These are phyloP conservation scores for Ctena decussata DNA, from an alignment of 2,888 invertebrate species.

Conservation along the genomic window DNA sequence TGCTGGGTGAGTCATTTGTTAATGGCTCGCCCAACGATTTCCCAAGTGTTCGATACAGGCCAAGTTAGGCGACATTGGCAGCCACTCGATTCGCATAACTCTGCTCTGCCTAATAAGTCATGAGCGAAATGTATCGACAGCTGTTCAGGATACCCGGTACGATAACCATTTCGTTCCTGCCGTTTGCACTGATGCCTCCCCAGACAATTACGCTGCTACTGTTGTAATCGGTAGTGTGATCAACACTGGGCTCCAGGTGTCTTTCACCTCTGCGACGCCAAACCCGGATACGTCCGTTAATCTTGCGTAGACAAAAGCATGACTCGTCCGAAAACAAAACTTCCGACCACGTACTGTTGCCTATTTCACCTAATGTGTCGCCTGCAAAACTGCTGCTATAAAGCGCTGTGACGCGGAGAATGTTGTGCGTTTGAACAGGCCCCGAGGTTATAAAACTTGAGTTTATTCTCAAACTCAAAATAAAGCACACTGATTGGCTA, in stretches of 20 bases:
- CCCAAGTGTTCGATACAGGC: background rate
- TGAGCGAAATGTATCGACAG: background rate
- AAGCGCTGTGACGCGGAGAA: background rate
- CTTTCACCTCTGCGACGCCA: conserved; percentile 15
- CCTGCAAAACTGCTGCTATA: background rate
- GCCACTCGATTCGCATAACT: background rate
- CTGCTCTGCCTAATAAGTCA: too few species aligned
- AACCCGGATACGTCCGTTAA: conserved; percentile 1
- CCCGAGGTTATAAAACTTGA: too few species aligned
- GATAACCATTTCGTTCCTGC: background rate
- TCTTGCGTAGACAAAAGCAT: conserved; percentile 10
- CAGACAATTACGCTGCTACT: background rate
- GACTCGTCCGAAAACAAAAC: background rate
- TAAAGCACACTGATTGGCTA: too few species aligned
- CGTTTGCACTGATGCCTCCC: background rate
- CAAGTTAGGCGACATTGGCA: background rate
- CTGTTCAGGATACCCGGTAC: background rate
- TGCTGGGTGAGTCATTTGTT: background rate
- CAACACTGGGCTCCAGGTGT: conserved; percentile 4
- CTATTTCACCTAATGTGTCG: background rate
- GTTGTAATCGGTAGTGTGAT: background rate
- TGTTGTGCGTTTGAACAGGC: background rate
- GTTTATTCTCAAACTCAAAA: too few species aligned
- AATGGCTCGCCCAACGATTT: background rate
- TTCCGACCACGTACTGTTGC: background rate